Percentiles rank a stretch among this genome's conserved stretches.
phyloP scores from a whole-genome alignment of 2,797 vertebrate species.

The Anisognathus igniventris region DNA sequence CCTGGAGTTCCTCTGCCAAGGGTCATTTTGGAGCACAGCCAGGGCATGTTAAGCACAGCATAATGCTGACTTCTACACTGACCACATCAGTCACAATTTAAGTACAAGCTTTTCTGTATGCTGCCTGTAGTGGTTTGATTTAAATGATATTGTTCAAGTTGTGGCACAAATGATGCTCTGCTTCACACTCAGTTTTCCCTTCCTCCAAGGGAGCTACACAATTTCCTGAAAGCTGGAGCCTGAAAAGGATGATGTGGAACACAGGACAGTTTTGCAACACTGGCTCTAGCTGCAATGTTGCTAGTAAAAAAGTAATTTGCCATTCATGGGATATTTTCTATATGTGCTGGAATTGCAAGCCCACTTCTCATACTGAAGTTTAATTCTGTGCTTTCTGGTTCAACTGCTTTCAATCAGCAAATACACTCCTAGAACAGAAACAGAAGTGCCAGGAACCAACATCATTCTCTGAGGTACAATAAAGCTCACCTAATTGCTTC shows the following conservation, averaged over 20 bases:
- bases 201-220: not conserved
- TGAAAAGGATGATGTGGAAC: not conserved
- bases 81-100: not conserved
- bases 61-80: not conserved
- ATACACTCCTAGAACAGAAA: not conserved
- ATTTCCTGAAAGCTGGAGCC: not conserved
- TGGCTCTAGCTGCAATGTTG: not conserved
- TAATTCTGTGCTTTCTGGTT: not conserved
- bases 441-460: not conserved
- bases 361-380: not conserved
- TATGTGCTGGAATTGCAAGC: not conserved
- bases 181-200: not conserved
- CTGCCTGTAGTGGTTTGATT: not conserved
- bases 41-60: not conserved
- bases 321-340: not conserved
- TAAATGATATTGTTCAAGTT: not conserved
- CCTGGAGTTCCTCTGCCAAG: not conserved
- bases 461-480: slow-evolving; percentile 1
- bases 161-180: not conserved
- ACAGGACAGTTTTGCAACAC: not conserved
- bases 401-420: not conserved
- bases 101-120: not conserved
- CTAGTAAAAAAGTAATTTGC: not conserved
- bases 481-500: slow-evolving; percentile 59
- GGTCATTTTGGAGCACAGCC: not conserved